Evolutionary conservation across 2,797 vertebrate species (phyloP), one percentile per base, ranked within the genome.

Genomic region (Lacerta agilis): DNA sequence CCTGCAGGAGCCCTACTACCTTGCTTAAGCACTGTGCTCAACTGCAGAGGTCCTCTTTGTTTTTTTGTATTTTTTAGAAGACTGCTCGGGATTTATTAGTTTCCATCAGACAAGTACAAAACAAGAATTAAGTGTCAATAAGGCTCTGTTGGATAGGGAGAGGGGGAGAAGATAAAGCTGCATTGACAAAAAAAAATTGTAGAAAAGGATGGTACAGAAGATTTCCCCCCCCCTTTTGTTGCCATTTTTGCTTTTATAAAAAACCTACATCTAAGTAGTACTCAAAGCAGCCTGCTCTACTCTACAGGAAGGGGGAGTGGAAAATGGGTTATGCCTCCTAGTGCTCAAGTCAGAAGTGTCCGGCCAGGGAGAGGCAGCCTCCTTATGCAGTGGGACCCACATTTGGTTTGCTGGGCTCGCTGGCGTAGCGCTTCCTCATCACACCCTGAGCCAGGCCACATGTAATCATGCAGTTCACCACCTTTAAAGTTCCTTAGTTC

Each of bases 381-480:
- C 0, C 80, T 98, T 97, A 98, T 80, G 96, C 95, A 0, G 94
- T 94, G 71, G 94, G 95, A 83, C 96, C 96, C 0, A 94, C 2
- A 76, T 96, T 96, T 29, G 87, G 78, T 85, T 96, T 97, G 89
- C 96, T 95, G 1, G 93, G 91, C 5, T 98, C 96, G 0, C 97
- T 96, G 89, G 90, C 91, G 29, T 93, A 96, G 87, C 97, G 98
- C 84, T 96, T 96, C 94, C 96, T 97, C 83, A 95, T 94, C 6
- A 96, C 93, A 93, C 97, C 98, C 38, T 96, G 97, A 95, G 91
- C 96, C 95, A 96, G 95, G 91, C 96, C 95, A 76, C 98, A 97
- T 2, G 97, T 96, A 86, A 97, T 97, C 91, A 96, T 88, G 72
- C 96, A 95, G 7, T 96, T 96, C 2, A 95, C 95, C 93, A 97